These are phyloP conservation scores for Bubalus kerabau DNA, from an alignment of 2,113 vertebrate genomes.

Conservation along the genomic window DNA sequence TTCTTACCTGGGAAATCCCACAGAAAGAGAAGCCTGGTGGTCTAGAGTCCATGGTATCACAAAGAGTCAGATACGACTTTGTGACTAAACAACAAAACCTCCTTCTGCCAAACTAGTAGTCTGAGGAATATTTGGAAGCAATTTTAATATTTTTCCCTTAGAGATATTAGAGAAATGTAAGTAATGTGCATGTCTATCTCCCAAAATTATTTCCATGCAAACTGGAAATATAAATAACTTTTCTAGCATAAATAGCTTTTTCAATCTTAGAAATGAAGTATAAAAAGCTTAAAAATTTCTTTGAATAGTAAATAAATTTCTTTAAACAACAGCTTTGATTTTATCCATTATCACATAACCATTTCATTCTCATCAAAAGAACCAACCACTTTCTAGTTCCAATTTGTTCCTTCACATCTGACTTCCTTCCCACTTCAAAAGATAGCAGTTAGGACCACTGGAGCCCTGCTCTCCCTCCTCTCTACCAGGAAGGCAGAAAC, in stretches of 20 bases:
- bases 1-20: not conserved
- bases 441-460: not conserved
- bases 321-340: not conserved
- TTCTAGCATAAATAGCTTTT: not conserved
- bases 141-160: not conserved
- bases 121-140: not conserved
- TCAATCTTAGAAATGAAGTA: not conserved
- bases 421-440: not conserved
- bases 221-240: not conserved
- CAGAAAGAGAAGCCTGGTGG: not conserved
- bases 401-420: not conserved
- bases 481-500: not conserved
- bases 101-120: not conserved
- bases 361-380: not conserved
- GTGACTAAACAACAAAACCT: not conserved
- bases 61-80: not conserved
- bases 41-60: not conserved
- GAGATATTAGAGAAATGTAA: not conserved
- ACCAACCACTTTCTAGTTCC: not conserved
- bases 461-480: not conserved
- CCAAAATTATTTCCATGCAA: not conserved
- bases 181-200: not conserved
- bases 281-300: not conserved
- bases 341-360: not conserved
- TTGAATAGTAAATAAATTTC: not conserved